Evolutionary conservation across 2,113 vertebrate genomes (phyloP).

Genomic region (Artemisiospiza belli): DNA sequence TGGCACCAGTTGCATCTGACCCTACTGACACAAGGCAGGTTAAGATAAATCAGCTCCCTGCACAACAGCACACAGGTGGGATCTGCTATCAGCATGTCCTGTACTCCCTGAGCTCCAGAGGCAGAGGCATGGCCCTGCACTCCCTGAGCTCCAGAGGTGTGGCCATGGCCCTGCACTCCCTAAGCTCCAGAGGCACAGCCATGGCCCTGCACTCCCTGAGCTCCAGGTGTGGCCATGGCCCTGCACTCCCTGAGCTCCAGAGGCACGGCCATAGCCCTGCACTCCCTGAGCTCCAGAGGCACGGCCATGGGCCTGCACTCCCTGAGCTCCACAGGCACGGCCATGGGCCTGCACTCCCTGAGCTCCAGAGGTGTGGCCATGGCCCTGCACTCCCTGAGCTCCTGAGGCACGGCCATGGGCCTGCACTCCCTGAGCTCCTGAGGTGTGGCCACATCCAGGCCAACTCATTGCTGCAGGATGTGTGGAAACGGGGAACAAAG

Average conservation of each 20-base stretch:
- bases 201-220: too few species aligned
- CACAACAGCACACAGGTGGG: too few species aligned
- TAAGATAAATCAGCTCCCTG: background rate
- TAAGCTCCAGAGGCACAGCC: too few species aligned
- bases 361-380: too few species aligned
- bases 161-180: background rate
- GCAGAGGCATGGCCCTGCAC: background rate
- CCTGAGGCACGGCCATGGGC: background rate
- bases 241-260: background rate
- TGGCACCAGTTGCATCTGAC: background rate
- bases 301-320: background rate
- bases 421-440: background rate
- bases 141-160: too few species aligned
- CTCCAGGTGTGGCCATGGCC: rapidly evolving
- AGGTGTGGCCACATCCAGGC: background rate
- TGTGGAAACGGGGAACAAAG: background rate
- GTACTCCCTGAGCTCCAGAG: too few species aligned
- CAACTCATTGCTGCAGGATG: rapidly evolving
- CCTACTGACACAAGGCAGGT: background rate
- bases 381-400: background rate
- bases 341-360: background rate
- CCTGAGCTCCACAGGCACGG: too few species aligned
- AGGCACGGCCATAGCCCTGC: background rate
- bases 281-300: background rate
- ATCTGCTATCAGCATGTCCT: background rate